Evolutionary conservation across 2,797 vertebrate genomes (phyloP).

Genomic region (Oceanodroma leucorhoa): DNA sequence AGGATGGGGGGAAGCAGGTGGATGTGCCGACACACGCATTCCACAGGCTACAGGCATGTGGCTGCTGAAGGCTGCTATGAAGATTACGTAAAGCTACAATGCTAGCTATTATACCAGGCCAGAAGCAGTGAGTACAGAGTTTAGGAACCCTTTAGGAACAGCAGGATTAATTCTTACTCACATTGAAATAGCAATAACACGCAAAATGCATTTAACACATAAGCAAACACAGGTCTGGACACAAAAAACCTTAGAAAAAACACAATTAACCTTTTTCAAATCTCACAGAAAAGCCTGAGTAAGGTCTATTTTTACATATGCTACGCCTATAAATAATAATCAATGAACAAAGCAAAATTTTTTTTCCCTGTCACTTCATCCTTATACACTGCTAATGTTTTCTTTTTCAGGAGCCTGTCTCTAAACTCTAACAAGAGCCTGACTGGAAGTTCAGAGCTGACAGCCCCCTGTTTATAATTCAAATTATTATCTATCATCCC

Average conservation of each 20-base stretch:
- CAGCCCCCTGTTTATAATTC: not conserved
- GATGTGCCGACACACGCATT: accelerated
- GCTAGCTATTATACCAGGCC: not conserved
- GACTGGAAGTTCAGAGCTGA: not conserved
- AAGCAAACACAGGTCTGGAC: not conserved
- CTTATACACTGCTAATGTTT: not conserved
- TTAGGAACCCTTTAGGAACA: not conserved
- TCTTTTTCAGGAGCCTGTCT: not conserved
- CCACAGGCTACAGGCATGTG: not conserved
- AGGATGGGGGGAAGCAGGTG: not conserved
- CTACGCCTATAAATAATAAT: not conserved
- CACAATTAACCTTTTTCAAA: not conserved
- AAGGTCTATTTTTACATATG: not conserved
- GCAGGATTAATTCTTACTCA: not conserved
- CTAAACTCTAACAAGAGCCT: not conserved
- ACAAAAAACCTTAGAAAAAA: not conserved
- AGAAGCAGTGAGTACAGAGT: accelerated
- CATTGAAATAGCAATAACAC: not conserved
- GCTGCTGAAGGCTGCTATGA: not conserved
- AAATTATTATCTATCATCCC: not conserved
- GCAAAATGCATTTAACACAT: not conserved
- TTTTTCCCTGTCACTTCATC: not conserved
- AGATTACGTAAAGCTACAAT: too few species aligned
- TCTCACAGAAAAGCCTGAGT: not conserved
- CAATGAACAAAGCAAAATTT: not conserved